Evolutionary conservation across 1,140 invertebrate species (phyloP).

Genomic region (Portunus trituberculatus): DNA sequence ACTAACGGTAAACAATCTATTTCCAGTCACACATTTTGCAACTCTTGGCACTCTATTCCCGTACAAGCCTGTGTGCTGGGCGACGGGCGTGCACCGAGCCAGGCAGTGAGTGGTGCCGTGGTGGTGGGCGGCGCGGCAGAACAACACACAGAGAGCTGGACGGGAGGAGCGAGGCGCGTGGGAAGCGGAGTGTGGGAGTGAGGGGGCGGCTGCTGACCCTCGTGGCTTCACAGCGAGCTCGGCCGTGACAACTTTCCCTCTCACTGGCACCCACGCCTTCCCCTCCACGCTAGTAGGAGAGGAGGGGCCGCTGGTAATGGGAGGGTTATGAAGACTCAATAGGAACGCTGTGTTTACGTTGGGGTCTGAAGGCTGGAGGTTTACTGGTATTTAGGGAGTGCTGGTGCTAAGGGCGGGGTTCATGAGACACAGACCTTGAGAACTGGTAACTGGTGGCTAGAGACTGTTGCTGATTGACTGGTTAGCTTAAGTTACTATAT

Average conservation of each 20-base stretch:
- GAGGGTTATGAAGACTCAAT: not conserved
- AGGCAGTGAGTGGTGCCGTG: not conserved
- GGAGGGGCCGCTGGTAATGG: not conserved
- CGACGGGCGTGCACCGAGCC: not conserved
- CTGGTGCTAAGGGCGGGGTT: too few relatives aligned
- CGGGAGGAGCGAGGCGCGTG: not conserved
- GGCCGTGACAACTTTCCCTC: slow-evolving; percentile 17
- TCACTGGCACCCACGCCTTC: not conserved
- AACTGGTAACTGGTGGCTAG: not conserved
- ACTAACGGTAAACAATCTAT: too few relatives aligned
- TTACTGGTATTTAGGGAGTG: not conserved
- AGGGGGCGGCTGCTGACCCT: not conserved
- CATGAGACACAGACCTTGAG: not conserved
- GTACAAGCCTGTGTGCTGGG: too few relatives aligned
- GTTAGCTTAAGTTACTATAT: too few relatives aligned
- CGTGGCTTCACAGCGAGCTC: not conserved
- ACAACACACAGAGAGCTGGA: not conserved
- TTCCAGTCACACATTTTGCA: too few relatives aligned
- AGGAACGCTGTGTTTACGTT: not conserved
- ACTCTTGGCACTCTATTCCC: too few relatives aligned
- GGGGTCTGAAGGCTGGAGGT: not conserved
- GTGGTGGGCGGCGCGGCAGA: not conserved
- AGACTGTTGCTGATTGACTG: not conserved
- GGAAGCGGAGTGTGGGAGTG: slow-evolving; percentile 8
- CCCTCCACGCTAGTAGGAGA: not conserved